Percentiles rank a stretch among this genome's conserved stretches.
phyloP scores from a whole-genome alignment of 2,797 vertebrate genomes.

The Hemibagrus guttatus region DNA sequence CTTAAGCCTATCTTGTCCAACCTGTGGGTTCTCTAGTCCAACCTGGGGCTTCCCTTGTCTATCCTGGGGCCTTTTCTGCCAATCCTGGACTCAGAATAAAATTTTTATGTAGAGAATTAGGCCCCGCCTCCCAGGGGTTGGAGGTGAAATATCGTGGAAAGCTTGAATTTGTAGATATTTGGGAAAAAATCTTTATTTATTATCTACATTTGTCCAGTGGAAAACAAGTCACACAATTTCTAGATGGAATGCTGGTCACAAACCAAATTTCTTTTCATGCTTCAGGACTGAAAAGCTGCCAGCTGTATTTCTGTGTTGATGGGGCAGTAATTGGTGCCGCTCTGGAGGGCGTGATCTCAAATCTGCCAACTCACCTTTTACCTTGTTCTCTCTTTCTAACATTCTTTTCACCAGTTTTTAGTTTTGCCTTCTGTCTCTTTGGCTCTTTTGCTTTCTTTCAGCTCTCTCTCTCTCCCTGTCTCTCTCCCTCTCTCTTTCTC shows the following conservation, averaged over 20 bases:
- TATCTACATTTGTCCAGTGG: neutral
- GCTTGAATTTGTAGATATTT: neutral
- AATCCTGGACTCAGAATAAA: neutral
- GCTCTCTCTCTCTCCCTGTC: slow-evolving; percentile 35
- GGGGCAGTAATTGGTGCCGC: neutral
- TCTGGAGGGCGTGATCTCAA: neutral
- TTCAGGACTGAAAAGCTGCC: neutral
- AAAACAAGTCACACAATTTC: neutral
- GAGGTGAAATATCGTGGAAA: neutral
- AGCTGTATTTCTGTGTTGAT: neutral
- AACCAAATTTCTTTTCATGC: neutral
- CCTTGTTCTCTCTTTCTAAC: neutral
- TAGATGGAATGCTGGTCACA: neutral
- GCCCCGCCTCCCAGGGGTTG: neutral
- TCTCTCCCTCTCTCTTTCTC: slow-evolving; percentile 21
- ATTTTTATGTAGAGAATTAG: too few relatives aligned
- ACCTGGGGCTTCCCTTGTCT: neutral
- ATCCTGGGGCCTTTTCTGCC: neutral
- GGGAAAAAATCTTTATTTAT: neutral
- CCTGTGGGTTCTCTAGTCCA: neutral
- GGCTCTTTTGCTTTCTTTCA: neutral
- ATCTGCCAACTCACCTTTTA: neutral
- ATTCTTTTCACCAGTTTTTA: slow-evolving; percentile 16
- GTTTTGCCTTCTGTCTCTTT: slow-evolving; percentile 33
- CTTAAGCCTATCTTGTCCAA: neutral